Percentiles rank a stretch among this genome's conserved stretches.
phyloP scores from a whole-genome alignment of 2,113 vertebrate species.

The Bufo bufo region DNA sequence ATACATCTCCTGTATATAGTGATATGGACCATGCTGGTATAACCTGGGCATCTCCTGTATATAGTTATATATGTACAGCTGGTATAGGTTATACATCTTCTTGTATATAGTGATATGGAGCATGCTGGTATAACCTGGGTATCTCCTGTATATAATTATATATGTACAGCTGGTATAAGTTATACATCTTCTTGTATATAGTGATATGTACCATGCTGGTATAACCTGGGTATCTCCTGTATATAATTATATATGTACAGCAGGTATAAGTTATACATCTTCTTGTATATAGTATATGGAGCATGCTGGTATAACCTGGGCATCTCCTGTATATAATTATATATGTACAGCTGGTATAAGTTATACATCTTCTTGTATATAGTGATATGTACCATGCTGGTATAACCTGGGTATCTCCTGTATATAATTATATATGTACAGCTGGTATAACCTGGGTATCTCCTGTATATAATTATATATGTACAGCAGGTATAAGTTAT shows the following conservation, averaged over 20 bases:
- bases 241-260: constrained; percentile 2
- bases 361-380: not conserved
- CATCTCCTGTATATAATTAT: not conserved
- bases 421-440: constrained; percentile 5
- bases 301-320: not conserved
- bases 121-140: not conserved
- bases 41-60: too few relatives aligned
- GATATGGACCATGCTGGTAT: too few relatives aligned
- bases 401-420: not conserved
- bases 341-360: not conserved
- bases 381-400: not conserved
- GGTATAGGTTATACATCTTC: too few relatives aligned
- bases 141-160: not conserved
- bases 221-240: not conserved
- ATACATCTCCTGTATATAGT: too few relatives aligned
- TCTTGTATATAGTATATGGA: not conserved
- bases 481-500: not conserved
- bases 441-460: not conserved
- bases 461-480: not conserved
- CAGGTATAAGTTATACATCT: not conserved
- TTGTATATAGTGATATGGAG: too few relatives aligned
- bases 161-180: not conserved
- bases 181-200: not conserved
- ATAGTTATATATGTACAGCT: too few relatives aligned
- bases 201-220: not conserved